A percentile compares a stretch with the other conserved stretches of the same genome.
Evolutionary conservation across 2,797 vertebrate genomes (phyloP).

Genomic region (Poecilia picta): DNA sequence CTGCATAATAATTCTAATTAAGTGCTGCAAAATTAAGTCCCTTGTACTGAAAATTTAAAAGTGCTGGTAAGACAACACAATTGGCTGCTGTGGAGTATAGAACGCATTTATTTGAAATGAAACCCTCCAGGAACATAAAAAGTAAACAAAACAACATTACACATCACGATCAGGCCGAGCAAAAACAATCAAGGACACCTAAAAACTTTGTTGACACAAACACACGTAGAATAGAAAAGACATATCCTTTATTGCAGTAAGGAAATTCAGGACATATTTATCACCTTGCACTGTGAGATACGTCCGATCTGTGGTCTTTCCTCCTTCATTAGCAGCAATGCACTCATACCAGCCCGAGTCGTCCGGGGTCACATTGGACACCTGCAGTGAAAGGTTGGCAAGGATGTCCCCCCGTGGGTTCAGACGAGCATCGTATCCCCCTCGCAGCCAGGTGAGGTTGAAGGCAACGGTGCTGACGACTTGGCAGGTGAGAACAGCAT

Average conservation of each 20-base stretch:
- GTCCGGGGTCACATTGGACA: slow-evolving; percentile 71
- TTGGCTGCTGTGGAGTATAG: too few relatives aligned
- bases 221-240: neutral
- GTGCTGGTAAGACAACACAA: too few relatives aligned
- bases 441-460: slow-evolving; percentile 92
- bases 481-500: slow-evolving; percentile 86
- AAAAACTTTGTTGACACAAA: neutral
- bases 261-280: slow-evolving; percentile 7
- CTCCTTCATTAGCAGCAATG: slow-evolving; percentile 87
- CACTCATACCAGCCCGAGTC: slow-evolving; percentile 90
- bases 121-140: too few relatives aligned
- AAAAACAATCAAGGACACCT: neutral
- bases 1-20: neutral
- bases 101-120: too few relatives aligned
- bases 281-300: slow-evolving; percentile 93
- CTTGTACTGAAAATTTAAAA: slow-evolving; percentile 7
- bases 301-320: slow-evolving; percentile 75
- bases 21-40: too few relatives aligned
- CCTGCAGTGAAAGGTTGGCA: slow-evolving; percentile 87
- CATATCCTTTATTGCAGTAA: too few relatives aligned
- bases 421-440: slow-evolving; percentile 73
- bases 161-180: neutral
- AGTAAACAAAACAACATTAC: too few relatives aligned
- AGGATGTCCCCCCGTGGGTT: slow-evolving; percentile 76
- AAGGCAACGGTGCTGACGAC: slow-evolving; percentile 86